Percentiles rank a stretch among this genome's conserved stretches.
phyloP scores from a whole-genome alignment of 2,113 vertebrate genomes.

The Thinocorus orbignyianus region DNA sequence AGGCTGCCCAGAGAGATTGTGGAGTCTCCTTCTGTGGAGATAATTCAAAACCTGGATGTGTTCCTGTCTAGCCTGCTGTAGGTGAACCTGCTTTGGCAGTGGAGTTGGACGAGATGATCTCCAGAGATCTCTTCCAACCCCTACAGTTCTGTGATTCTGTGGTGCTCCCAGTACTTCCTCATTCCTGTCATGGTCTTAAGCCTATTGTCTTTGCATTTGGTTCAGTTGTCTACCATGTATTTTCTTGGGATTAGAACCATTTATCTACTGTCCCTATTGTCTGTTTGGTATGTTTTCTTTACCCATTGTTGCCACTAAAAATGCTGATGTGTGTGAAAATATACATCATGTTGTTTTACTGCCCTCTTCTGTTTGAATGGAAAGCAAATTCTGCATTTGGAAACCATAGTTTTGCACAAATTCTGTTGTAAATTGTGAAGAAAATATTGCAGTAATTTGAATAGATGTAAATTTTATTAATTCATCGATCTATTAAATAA shows the following conservation, averaged over 20 bases:
- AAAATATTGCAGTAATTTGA: not conserved
- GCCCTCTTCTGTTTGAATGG: not conserved
- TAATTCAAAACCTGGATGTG: not conserved
- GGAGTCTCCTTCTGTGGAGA: not conserved
- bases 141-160: not conserved
- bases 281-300: not conserved
- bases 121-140: not conserved
- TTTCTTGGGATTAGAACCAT: not conserved
- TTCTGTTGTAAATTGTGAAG: not conserved
- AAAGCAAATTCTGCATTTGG: not conserved
- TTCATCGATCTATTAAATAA: not conserved
- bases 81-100: not conserved
- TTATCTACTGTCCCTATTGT: not conserved
- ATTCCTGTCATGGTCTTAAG: not conserved
- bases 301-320: not conserved
- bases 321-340: not conserved
- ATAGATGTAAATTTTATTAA: not conserved
- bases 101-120: not conserved
- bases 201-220: not conserved
- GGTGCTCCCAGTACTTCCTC: not conserved
- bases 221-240: not conserved
- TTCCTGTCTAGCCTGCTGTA: not conserved
- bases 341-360: accelerated
- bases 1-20: not conserved
- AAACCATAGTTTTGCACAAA: not conserved